Base-by-base conservation (phyloP, 2,113 vertebrate genomes). In the Pleuronectes platessa region DNA sequence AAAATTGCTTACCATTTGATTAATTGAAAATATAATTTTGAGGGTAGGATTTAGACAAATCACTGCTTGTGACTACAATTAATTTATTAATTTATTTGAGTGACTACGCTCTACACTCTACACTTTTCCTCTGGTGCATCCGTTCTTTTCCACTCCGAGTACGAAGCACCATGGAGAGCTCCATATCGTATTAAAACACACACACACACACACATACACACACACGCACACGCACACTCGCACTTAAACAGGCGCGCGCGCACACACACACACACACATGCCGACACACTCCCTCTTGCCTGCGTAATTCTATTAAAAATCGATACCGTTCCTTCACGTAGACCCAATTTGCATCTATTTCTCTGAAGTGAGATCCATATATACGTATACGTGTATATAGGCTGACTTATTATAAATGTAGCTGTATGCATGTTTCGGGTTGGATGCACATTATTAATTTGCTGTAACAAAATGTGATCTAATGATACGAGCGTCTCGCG, bases 121-220 rank as follows among this genome's bases (percentile, higher is more conserved):
- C 51, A 62, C 51, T 45, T 8, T 24, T 42, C 40, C 12, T 47
- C 23, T 21, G 12, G 0, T 49, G 60, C 75, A 4, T 49, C 27
- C 14, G 5, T 68, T 35, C 47, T 21, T 11, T 17, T 24, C 21
- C 53, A 17, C 5, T n/a, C 2, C 68, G 12, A 35, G 61, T 42
- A 64, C 9, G 83, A 72, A 86, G 90, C 79, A 93, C 89, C 92
- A 88, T 90, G 92, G 92, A 93, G 83, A 94, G 92, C 90, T 93
- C 94, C 40, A 24, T 58, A 20, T 40, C 56, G 0, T 42, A 13
- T 42, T 2, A 3, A 42, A 3, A 26, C 45, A 21, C 24, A 4
- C 15, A 60, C 42, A 21, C 42, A 42, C 55, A 1, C 20, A 3
- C 55, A n/a, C 37, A 24, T 26, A 35, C 17, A 42, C 12, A 42